Evolutionary conservation across 1,140 invertebrate species (phyloP).

Genomic region (Drosophila biarmipes): DNA sequence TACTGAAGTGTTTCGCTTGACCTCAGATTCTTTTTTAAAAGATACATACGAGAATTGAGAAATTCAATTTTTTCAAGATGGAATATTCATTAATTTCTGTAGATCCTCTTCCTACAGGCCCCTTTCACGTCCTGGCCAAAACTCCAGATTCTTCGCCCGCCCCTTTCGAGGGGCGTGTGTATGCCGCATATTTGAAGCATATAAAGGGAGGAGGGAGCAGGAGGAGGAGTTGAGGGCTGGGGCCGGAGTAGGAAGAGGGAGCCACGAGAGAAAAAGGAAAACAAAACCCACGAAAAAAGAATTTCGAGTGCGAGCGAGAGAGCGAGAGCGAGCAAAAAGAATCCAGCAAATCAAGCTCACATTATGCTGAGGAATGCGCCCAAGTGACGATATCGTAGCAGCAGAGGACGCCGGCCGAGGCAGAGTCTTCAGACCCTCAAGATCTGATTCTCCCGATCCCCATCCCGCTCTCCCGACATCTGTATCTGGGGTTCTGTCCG

Average conservation of each 20-base stretch:
- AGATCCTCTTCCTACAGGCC: too few species aligned
- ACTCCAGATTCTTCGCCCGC: conserved; percentile 3
- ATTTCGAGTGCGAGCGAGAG: conserved; percentile 47
- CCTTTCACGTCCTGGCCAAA: not conserved
- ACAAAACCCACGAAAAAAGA: conserved; percentile 72
- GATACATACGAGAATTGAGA: too few species aligned
- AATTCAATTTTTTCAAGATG: too few species aligned
- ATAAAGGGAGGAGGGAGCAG: conserved; percentile 8
- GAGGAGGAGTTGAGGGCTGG: conserved; percentile 30
- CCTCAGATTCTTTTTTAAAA: too few species aligned
- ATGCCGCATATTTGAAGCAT: conserved; percentile 72
- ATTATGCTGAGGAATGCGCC: conserved; percentile 83
- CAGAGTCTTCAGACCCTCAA: conserved; percentile 27
- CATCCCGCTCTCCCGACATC: not conserved
- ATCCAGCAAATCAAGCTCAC: conserved; percentile 84
- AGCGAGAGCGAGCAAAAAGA: conserved; percentile 55
- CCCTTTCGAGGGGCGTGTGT: conserved; percentile 44
- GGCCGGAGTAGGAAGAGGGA: conserved; percentile 40
- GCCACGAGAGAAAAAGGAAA: conserved; percentile 36
- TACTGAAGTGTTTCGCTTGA: too few species aligned
- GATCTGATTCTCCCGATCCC: not conserved
- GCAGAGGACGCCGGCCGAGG: conserved; percentile 51
- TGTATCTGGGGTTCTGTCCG: conserved; percentile 17
- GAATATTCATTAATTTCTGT: too few species aligned
- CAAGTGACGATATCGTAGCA: conserved; percentile 83